Evolutionary conservation across 1,140 invertebrate species (phyloP), one percentile per base, ranked within the genome.

Genomic region (Polypedilum pembai): DNA sequence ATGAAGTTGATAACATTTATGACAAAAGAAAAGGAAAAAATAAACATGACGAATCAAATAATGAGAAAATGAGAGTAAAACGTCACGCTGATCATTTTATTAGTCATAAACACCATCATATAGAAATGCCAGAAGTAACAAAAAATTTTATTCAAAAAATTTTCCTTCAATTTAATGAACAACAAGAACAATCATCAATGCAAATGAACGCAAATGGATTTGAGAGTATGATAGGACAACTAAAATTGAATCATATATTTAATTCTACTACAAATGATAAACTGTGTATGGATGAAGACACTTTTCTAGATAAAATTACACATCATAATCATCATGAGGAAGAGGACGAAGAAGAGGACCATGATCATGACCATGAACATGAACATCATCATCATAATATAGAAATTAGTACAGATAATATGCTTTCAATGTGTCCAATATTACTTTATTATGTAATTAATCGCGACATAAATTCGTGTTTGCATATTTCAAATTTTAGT

Each of bases 151-250:
- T 83, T 80, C 66, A 85, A 73, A 83, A 85, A 77, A 82, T 87
- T 12, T 87, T 88, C 78, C 79, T 78, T 24, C 74, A 83, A 76
- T 85, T 84, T 75, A 84, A 85, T 20, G 87, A 87, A 76, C 85
- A 85, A 5, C 84, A 87, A 72, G 85, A 84, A 85, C 8, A 83
- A 81, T 78, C 87, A 84, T 33, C 24, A 33, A 33, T 33, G 24
- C 24, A 33, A 17, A 86, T 91, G 83, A 88, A 87, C 76, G 78
- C 89, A 75, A 84, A 86, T 0, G 88, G 87, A 33, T 90, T 92
- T 76, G 86, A 89, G 76, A 86, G 82, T 65, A 85, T 92, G 80
- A 79, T 92, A 1, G 81, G 85, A 74, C 86, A 85, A 24, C 78
- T 92, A 75, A 85, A 88, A 74, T 82, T 91, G 8, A 86, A 85